Conservation (phyloP, 1,140 invertebrate genomes). For the Idris sp. region DNA sequence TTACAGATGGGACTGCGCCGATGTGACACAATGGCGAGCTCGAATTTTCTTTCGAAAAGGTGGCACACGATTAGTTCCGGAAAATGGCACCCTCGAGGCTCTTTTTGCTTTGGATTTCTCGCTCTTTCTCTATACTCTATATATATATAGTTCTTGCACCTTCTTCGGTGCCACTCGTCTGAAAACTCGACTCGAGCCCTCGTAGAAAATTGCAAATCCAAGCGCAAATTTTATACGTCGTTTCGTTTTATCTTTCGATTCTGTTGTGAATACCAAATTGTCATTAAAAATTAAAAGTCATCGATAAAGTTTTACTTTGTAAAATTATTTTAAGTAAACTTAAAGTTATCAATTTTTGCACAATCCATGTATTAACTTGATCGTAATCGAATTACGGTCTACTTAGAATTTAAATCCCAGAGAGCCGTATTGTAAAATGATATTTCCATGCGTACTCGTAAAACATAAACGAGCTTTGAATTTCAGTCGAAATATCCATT, state of each 20-base stretch:
- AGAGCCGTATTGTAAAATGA: slow-evolving; percentile 35
- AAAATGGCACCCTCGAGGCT: slow-evolving; percentile 66
- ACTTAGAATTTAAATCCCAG: slow-evolving; percentile 52
- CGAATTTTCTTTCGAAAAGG: slow-evolving; percentile 63
- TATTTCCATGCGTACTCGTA: slow-evolving; percentile 33
- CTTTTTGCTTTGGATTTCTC: slow-evolving; percentile 48
- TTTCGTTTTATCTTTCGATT: slow-evolving; percentile 29
- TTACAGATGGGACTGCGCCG: slow-evolving; percentile 30
- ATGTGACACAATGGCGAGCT: slow-evolving; percentile 51
- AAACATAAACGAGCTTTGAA: slow-evolving; percentile 53
- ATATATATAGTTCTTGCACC: too few relatives aligned
- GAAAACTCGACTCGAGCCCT: slow-evolving; percentile 55
- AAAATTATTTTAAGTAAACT: too few relatives aligned
- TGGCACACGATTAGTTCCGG: slow-evolving; percentile 67
- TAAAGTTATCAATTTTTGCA: too few relatives aligned
- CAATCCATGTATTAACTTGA: too few relatives aligned
- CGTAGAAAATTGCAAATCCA: slow-evolving; percentile 66
- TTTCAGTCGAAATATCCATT: slow-evolving; percentile 45
- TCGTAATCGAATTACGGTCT: slow-evolving; percentile 47
- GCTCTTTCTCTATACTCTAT: too few relatives aligned
- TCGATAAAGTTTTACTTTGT: too few relatives aligned
- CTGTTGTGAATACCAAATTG: slow-evolving; percentile 17
- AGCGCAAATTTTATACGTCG: slow-evolving; percentile 35
- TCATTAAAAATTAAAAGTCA: slow-evolving; percentile 14
- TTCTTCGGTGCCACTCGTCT: slow-evolving; percentile 39